Evolutionary conservation across 2,797 vertebrate species (phyloP).

Genomic region (Antrozous pallidus): DNA sequence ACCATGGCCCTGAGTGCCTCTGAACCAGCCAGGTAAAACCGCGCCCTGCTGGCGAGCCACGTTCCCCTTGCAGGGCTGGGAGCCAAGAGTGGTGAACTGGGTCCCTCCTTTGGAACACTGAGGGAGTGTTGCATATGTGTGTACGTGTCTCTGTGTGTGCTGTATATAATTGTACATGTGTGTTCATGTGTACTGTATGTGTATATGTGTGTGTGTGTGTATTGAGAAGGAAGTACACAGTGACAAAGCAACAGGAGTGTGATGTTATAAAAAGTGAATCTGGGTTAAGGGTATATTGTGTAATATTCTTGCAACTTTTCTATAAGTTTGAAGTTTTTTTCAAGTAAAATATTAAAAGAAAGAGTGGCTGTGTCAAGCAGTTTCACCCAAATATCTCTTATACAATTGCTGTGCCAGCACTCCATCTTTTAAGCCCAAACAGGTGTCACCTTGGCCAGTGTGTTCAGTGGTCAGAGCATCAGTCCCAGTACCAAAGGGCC

Average conservation of each 20-base stretch:
- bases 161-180: neutral
- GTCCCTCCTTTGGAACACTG: neutral
- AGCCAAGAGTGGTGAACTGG: too few species aligned
- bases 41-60: neutral
- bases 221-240: neutral
- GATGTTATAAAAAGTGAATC: neutral
- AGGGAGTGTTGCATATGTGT: neutral
- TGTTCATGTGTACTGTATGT: too few species aligned
- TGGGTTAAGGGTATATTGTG: neutral
- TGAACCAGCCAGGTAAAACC: neutral
- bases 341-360: neutral
- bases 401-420: neutral
- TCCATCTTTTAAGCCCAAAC: neutral
- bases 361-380: neutral
- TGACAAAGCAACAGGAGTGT: neutral
- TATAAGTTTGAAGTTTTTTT: neutral
- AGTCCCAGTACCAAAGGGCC: too few species aligned
- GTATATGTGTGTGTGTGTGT: neutral
- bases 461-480: too few species aligned
- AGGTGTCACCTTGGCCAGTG: too few species aligned
- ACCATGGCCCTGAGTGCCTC: fast-evolving
- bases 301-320: neutral
- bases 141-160: too few species aligned
- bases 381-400: neutral
- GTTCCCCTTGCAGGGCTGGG: neutral